Conservation (phyloP, 2,888 invertebrate species). For the Nomada ferruginata region DNA sequence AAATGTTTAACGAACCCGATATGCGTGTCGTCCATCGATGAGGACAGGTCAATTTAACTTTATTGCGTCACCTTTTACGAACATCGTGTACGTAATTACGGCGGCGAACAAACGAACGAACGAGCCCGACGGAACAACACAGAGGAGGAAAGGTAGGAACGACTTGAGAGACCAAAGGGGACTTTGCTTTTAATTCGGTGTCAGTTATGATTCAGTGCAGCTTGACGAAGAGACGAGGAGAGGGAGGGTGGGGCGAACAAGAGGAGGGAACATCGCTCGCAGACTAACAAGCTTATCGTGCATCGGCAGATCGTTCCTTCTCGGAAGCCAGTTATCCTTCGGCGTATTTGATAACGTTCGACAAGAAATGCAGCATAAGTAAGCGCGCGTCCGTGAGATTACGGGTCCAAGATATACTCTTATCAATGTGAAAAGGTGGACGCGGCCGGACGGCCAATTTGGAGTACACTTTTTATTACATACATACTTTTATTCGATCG, state of each 20-base stretch:
- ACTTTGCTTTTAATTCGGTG: constrained; percentile 60
- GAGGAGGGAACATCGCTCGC: constrained; percentile 41
- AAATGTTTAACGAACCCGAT: constrained; percentile 57
- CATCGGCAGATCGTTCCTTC: constrained; percentile 68
- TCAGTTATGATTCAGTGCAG: constrained; percentile 64
- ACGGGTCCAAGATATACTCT: constrained; percentile 59
- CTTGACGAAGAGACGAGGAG: constrained; percentile 37
- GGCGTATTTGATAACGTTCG: constrained; percentile 65
- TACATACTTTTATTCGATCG: background rate
- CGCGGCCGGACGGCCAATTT: constrained; percentile 24
- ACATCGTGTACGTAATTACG: constrained; percentile 57
- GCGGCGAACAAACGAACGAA: constrained; percentile 16
- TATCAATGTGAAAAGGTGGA: constrained; percentile 52
- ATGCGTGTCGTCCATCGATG: constrained; percentile 33
- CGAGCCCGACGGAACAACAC: background rate
- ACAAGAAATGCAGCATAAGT: constrained; percentile 56
- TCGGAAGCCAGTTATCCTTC: constrained; percentile 66
- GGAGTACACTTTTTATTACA: background rate
- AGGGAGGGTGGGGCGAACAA: constrained; percentile 4
- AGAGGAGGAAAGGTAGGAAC: background rate
- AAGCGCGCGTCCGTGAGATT: constrained; percentile 55
- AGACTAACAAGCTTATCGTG: constrained; percentile 62
- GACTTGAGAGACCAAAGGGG: constrained; percentile 26
- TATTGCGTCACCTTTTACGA: constrained; percentile 58
- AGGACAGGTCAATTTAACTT: constrained; percentile 61